These are phyloP conservation scores for Cyrtorhinus lividipennis DNA, from an alignment of 1,140 invertebrate genomes.

Conservation along the genomic window DNA sequence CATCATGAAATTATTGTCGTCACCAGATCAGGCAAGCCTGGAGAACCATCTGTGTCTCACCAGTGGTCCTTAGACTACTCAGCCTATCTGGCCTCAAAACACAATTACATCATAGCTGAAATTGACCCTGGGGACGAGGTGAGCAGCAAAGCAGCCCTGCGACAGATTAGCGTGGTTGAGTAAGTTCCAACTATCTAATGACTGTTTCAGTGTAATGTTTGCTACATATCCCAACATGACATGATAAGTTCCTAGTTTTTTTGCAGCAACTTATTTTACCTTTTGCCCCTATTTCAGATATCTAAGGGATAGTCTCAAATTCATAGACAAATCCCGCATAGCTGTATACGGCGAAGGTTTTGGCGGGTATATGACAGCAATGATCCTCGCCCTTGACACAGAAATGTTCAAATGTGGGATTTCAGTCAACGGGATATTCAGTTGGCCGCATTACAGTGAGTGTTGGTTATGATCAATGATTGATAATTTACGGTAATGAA, in stretches of 20 bases:
- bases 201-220: too few relatives aligned
- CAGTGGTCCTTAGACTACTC: constrained; percentile 75
- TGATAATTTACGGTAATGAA: too few relatives aligned
- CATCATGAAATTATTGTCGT: too few relatives aligned
- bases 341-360: constrained; percentile 58
- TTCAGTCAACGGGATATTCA: constrained; percentile 64
- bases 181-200: not conserved
- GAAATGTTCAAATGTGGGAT: constrained; percentile 60
- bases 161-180: not conserved
- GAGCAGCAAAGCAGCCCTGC: not conserved
- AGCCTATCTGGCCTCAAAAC: constrained; percentile 63
- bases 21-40: constrained; percentile 74
- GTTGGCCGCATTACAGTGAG: constrained; percentile 30
- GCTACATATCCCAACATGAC: too few relatives aligned
- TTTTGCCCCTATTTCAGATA: too few relatives aligned
- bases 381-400: constrained; percentile 54
- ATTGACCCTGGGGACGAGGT: constrained; percentile 4
- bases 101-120: constrained; percentile 61
- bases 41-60: constrained; percentile 72
- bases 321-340: constrained; percentile 53
- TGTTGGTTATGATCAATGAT: too few relatives aligned
- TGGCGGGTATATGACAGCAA: constrained; percentile 53
- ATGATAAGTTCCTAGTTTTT: too few relatives aligned
- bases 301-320: constrained; percentile 52
- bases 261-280: too few relatives aligned